A percentile compares a stretch with the other conserved stretches of the same genome.
phyloP scores from a whole-genome alignment of 2,797 vertebrate genomes.

The Ibycter americanus region DNA sequence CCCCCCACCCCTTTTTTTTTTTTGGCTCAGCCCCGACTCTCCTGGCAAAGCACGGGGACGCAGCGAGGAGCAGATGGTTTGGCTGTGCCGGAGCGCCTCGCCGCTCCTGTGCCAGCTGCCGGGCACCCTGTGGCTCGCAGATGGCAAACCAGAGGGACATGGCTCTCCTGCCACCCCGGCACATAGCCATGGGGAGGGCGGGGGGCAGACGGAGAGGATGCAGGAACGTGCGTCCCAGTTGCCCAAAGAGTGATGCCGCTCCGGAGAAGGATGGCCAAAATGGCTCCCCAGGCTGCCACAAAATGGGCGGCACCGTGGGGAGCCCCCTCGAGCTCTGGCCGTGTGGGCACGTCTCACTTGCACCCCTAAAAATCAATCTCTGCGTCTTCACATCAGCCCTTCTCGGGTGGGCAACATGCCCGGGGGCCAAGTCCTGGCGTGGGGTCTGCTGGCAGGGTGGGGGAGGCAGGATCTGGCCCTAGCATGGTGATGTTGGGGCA shows the following conservation, averaged over 20 bases:
- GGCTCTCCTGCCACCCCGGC: not conserved
- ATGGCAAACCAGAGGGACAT: not conserved
- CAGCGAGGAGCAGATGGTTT: not conserved
- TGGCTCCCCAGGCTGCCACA: not conserved
- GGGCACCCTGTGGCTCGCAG: not conserved
- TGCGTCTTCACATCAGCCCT: not conserved
- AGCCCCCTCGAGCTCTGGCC: fast-evolving
- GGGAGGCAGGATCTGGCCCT: not conserved
- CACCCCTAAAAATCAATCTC: not conserved
- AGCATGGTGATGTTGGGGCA: fast-evolving
- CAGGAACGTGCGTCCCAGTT: not conserved
- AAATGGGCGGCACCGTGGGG: not conserved
- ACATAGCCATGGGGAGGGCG: not conserved
- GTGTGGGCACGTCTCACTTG: fast-evolving
- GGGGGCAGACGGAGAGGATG: fast-evolving
- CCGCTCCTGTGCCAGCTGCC: too few relatives aligned
- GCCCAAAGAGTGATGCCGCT: fast-evolving
- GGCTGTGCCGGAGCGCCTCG: too few relatives aligned
- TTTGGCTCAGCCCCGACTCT: not conserved
- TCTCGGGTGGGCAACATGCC: fast-evolving
- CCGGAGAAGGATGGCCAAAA: not conserved
- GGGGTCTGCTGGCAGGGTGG: not conserved
- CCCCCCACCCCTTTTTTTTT: not conserved
- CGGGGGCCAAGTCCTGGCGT: fast-evolving
- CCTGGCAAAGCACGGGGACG: not conserved